Percentiles rank a stretch among this genome's conserved stretches.
Evolutionary conservation across 2,888 invertebrate species (phyloP).

Genomic region (Diarsia rubi): DNA sequence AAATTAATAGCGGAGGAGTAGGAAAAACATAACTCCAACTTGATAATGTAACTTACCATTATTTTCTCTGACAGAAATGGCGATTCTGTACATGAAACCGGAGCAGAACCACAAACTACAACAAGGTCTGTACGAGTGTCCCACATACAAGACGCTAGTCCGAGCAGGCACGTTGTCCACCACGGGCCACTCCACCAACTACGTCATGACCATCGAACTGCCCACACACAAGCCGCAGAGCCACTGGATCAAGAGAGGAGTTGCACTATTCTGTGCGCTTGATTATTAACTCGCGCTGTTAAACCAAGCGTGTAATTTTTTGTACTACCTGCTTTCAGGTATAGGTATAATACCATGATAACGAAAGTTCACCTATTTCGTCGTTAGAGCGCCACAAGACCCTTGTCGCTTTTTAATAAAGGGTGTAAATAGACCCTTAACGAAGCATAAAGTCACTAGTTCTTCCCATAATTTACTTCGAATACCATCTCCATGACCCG

Average conservation of each 20-base stretch:
- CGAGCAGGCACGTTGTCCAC: slow-evolving; percentile 94
- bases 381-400: not conserved
- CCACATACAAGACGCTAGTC: slow-evolving; percentile 95
- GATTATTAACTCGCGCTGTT: too few species aligned
- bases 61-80: slow-evolving; percentile 90
- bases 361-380: too few species aligned
- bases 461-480: too few species aligned
- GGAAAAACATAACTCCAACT: too few species aligned
- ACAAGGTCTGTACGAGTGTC: slow-evolving; percentile 92
- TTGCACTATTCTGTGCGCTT: slow-evolving; percentile 94
- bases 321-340: too few species aligned
- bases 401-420: not conserved
- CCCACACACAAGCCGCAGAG: slow-evolving; percentile 92
- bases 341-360: too few species aligned
- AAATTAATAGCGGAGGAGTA: too few species aligned
- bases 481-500: too few species aligned
- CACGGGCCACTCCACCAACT: slow-evolving; percentile 96
- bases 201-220: slow-evolving; percentile 94
- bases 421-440: too few species aligned
- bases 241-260: slow-evolving; percentile 95
- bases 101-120: slow-evolving; percentile 91
- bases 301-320: too few species aligned
- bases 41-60: not conserved
- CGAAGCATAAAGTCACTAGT: too few species aligned
- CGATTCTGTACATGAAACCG: slow-evolving; percentile 93